Evolutionary conservation across 2,797 vertebrate species (phyloP), one percentile per base, ranked within the genome.

Genomic region (Sphenopsis melanotis): DNA sequence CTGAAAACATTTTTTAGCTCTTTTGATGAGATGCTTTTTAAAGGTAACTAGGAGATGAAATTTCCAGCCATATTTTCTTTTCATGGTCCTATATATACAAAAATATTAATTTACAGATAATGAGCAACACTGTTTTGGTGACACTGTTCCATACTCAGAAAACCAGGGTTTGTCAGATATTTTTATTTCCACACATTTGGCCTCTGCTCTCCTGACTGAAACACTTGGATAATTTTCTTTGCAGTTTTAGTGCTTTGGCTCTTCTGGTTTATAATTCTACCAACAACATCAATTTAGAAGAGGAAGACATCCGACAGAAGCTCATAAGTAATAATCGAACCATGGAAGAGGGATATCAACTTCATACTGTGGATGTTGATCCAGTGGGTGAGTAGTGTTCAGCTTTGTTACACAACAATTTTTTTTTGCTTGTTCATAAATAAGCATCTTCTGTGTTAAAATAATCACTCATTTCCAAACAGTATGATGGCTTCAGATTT

Each of bases 261-360:
- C 98, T 99, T 97, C 96, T 99, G 85, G 97, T 98, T 93, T 98
- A 98, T 87, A 97, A 97, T 71, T 90, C 98, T 93, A 98, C 97
- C 89, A 97, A 98, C 68, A 98, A 98, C 32, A 60, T 97, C 87
- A 97, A 78, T 96, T 98, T 99, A 92, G 97, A 98, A 55, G 98
- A 98, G 50, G 95, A 94, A 32, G 96, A 96, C 12, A 98, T 99
- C 74, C 93, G 97, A n/a, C 91, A 96, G 66, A 98, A 96, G 63
- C 96, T 99, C 68, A 87, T 97, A 90, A 95, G 49, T 87, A 98
- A 75, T 15, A 96, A 95, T 7, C 87, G 71, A 5, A 95, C 87
- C 15, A 83, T 98, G 57, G 96, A 94, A 27, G 75, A 63, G 20
- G 98, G 95, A 19, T 97, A 99, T 80, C 87, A 77, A 19, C 66